These are phyloP conservation scores for Andricus curvator DNA, from an alignment of 2,888 invertebrate species.

Conservation along the genomic window DNA sequence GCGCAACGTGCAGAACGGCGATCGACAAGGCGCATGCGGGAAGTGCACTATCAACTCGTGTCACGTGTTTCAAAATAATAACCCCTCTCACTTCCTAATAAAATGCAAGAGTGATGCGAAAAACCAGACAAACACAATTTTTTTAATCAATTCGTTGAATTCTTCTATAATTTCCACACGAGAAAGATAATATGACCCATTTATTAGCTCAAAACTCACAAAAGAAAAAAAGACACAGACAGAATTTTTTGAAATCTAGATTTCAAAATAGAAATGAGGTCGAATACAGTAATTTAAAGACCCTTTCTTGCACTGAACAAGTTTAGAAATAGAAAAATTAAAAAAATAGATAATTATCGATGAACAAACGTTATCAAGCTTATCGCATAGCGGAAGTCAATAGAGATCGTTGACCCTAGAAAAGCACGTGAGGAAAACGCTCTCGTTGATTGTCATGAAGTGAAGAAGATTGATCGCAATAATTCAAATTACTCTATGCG, in stretches of 20 bases:
- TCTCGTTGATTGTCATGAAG: slow-evolving; percentile 38
- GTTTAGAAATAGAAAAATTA: too few relatives aligned
- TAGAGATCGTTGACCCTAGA: slow-evolving; percentile 11
- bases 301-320: background rate
- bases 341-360: background rate
- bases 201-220: background rate
- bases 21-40: background rate
- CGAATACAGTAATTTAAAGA: background rate
- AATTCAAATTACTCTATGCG: slow-evolving; percentile 55
- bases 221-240: background rate
- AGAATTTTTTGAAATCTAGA: too few relatives aligned
- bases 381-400: background rate
- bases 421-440: slow-evolving; percentile 29
- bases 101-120: background rate
- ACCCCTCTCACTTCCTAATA: slow-evolving; percentile 7
- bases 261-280: too few relatives aligned
- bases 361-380: background rate
- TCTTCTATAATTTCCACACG: background rate
- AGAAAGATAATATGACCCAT: background rate
- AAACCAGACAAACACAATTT: background rate
- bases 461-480: slow-evolving; percentile 57
- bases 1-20: background rate
- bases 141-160: background rate
- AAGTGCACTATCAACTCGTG: slow-evolving; percentile 7
- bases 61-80: slow-evolving; percentile 3